Base-by-base conservation (phyloP, 2,888 invertebrate genomes). In the Cryptocephalus moraei region DNA sequence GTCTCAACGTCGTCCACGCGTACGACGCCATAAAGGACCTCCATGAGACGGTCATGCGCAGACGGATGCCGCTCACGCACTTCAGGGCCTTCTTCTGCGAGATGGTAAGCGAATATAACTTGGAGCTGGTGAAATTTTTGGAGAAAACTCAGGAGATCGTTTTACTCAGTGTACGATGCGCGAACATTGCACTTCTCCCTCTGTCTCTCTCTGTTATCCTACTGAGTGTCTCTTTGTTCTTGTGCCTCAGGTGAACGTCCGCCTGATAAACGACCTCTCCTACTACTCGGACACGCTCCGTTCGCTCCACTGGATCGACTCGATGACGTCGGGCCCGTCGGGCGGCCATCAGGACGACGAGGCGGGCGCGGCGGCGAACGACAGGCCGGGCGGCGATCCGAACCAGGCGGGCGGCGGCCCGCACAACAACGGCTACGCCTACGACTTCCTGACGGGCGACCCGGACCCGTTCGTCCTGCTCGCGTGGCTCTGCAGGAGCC, bases 11-110 rank as follows among this genome's bases (percentile, higher is more conserved):
- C 36, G 78, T 86, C 52, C 84, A 86, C 66, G 83, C 85, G 32
- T 80, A 80, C 55, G 78, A 79, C 57, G 84, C 82, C 43, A 78
- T 83, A 12, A 72, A 74, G 53, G 71, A 75, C 49, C 68, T 86
- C 53, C 76, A 84, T 49, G 67, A 73, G 41, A 73, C 78, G 51
- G 81, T 87, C 55, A 68, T 87, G 44, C 77, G 77, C 55, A 77
- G 77, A 40, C 74, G 78, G 47, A 83, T 87, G 83, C 86, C 86
- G 12, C 71, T 87, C 14, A 79, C 82, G 14, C 83, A 84, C 66
- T 74, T 86, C 44, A 79, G 83, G 62, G 81, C 82, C 46, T 76
- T 86, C 56, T 87, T 86, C 70, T 86, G 86, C 66, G 81, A 82
- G 67, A 71, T 74, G 64, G 77, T 78, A 67, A 69, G 71, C 66